A percentile compares a stretch with the other conserved stretches of the same genome.
Evolutionary conservation across 1,140 invertebrate genomes (phyloP).

Genomic region (Diabrotica virgifera): DNA sequence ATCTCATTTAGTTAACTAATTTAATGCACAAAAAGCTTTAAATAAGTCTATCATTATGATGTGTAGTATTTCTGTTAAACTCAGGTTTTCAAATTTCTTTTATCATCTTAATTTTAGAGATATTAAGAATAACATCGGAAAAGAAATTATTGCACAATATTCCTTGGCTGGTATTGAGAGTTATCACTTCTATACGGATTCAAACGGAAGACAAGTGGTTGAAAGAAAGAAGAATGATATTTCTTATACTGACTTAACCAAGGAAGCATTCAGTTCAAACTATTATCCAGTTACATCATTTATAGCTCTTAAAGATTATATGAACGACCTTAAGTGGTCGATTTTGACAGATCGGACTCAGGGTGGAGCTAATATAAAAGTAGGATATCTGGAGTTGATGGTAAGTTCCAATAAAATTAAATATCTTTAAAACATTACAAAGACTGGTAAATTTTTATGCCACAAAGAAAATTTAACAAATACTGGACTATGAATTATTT

Average conservation of each 20-base stretch:
- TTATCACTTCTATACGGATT: constrained; percentile 81
- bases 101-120: too few species aligned
- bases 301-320: constrained; percentile 58
- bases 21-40: too few species aligned
- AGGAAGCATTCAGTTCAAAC: constrained; percentile 79
- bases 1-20: too few species aligned
- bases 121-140: constrained; percentile 59
- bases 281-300: constrained; percentile 90
- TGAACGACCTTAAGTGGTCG: constrained; percentile 52
- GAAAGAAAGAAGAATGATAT: constrained; percentile 51
- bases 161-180: constrained; percentile 42
- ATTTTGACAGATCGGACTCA: constrained; percentile 82
- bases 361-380: constrained; percentile 74
- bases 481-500: too few species aligned
- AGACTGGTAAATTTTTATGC: too few species aligned
- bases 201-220: constrained; percentile 87
- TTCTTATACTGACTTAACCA: constrained; percentile 56
- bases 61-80: too few species aligned
- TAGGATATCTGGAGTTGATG: constrained; percentile 77
- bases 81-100: too few species aligned
- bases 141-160: constrained; percentile 78
- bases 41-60: too few species aligned
- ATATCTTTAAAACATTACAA: too few species aligned
- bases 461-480: too few species aligned
- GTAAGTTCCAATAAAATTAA: constrained; percentile 45